Base-by-base conservation (phyloP, 2,797 vertebrate genomes). In the Miichthys miiuy region DNA sequence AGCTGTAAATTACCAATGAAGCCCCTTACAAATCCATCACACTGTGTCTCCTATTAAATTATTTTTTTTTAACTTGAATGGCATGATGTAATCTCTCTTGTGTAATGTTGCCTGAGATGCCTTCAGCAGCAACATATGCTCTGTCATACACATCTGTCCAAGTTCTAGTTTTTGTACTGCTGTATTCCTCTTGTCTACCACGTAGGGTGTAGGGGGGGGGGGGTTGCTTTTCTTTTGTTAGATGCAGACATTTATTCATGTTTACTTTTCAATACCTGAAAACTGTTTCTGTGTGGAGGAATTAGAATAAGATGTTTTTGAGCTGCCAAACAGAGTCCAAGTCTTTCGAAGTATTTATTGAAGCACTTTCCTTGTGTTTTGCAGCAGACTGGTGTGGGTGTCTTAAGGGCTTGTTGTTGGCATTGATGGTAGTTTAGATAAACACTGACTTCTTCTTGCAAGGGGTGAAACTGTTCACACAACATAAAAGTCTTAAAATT, bases 21-120 rank as follows among this genome's bases (percentile, higher is more conserved):
- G 72, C 44, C 56, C 54, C 72, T 67, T 20, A 62, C 81, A 67
- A 63, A 83, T 83, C 81, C 73, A 80, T 88, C 80, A 78, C 72
- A 38, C 34, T 38, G 34, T 8, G 34, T 38, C 34, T 38, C 34
- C 34, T 38, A 38, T 38, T 38, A 38, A 27, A 4, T 34, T 34
- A 2, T 8, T 34, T 8, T 34, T 34, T 65, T 71, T 70, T 11
- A 64, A 67, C 44, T 48, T 50, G 23, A 77, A 61, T 25, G 61
- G 14, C 60, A 12, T 16, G 3, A 10, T 57, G 51, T 67, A 46
- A 51, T 71, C 52, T 58, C 21, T 27, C 23, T 23, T 61, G 25
- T 2, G 2, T 34, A 25, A 46, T n/a, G 46, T 57, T 62, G 65
- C 47, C 52, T n/a, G n/a, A 20, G 21, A 46, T n/a, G 21, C 61